A percentile compares a stretch with the other conserved stretches of the same genome.
Evolutionary conservation across 2,113 vertebrate species (phyloP).

Genomic region (Chionodraco myersi): DNA sequence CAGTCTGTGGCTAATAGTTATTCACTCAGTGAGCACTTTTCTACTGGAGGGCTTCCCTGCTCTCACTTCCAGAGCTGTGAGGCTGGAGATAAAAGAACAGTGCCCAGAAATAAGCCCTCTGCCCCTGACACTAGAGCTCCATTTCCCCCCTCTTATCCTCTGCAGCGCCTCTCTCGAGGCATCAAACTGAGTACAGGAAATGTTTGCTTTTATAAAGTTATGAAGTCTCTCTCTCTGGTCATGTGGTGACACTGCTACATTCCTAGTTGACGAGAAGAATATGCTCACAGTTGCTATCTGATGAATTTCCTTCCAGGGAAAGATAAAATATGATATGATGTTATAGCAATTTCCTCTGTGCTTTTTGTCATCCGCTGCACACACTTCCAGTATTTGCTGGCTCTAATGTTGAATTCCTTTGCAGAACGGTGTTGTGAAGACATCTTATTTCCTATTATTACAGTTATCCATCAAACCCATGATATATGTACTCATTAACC

Average conservation of each 20-base stretch:
- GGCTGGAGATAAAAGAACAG: slow-evolving; percentile 32
- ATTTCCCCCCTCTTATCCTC: slow-evolving; percentile 26
- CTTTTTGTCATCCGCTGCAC: slow-evolving; percentile 9
- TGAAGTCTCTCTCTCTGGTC: not conserved
- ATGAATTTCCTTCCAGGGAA: not conserved
- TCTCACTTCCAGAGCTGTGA: slow-evolving; percentile 46
- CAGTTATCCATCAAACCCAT: not conserved
- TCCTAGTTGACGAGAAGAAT: not conserved
- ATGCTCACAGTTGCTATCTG: not conserved
- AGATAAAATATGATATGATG: slow-evolving; percentile 2
- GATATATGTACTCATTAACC: not conserved
- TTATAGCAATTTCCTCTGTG: not conserved
- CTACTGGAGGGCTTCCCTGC: slow-evolving; percentile 58
- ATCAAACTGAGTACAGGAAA: slow-evolving; percentile 19
- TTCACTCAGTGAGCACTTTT: slow-evolving; percentile 23
- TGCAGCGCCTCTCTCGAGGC: slow-evolving; percentile 16
- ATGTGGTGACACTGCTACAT: slow-evolving; percentile 2
- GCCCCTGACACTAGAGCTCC: slow-evolving; percentile 11
- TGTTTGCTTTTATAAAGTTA: not conserved
- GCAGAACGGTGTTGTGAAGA: not conserved
- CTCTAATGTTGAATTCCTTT: not conserved
- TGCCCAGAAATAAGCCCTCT: slow-evolving; percentile 24
- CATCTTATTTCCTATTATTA: not conserved
- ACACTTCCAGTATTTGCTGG: not conserved
- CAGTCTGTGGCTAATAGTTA: slow-evolving; percentile 31